Evolutionary conservation across 2,113 vertebrate genomes (phyloP).

Genomic region (Ailurus styani): DNA sequence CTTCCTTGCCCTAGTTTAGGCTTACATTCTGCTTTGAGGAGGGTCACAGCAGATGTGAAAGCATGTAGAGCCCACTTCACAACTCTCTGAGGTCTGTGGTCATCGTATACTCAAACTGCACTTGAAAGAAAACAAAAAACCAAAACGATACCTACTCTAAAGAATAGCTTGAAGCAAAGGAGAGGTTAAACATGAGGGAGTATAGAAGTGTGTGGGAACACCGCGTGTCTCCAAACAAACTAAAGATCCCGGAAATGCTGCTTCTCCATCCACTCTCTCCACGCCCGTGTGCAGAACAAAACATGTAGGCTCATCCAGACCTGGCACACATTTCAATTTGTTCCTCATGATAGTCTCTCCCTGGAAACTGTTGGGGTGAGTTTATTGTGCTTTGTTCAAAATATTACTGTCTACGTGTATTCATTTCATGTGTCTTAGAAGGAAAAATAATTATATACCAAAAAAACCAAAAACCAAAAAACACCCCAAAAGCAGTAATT

Average conservation of each 20-base stretch:
- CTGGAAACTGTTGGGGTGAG: neutral
- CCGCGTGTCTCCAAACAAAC: accelerated
- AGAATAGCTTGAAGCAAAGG: neutral
- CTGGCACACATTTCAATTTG: accelerated
- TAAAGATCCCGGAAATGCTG: neutral
- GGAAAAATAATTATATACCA: neutral
- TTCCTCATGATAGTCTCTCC: accelerated
- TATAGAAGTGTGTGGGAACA: accelerated
- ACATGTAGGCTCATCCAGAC: neutral
- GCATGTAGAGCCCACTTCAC: neutral
- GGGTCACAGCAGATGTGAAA: neutral
- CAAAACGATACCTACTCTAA: neutral
- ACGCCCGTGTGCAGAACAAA: neutral
- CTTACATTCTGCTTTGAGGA: neutral
- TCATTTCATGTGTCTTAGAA: neutral
- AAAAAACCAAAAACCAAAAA: too few species aligned
- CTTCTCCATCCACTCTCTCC: accelerated
- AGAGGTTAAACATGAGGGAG: neutral
- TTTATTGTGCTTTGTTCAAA: neutral
- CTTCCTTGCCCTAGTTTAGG: neutral
- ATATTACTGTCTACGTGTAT: accelerated
- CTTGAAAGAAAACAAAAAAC: neutral
- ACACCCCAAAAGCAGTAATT: neutral
- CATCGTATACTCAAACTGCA: neutral
- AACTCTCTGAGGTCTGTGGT: neutral